phyloP scores from a whole-genome alignment of 2,888 invertebrate genomes.

The Drosophila dives region DNA sequence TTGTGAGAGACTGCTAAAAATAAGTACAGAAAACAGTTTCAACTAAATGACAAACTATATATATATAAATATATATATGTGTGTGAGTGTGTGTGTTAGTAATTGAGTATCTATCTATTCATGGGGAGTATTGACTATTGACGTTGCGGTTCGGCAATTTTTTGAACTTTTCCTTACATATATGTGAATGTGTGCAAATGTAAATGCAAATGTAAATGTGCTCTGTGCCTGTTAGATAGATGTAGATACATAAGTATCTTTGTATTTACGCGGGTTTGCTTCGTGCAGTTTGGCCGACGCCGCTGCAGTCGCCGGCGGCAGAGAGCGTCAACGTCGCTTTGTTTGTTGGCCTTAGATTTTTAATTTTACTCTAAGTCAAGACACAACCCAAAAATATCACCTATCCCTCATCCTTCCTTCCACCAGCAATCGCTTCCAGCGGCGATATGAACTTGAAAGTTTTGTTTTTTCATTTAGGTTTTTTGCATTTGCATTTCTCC shows the following conservation, averaged over 20 bases:
- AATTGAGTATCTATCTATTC: constrained; percentile 35
- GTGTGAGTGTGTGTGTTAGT: constrained; percentile 12
- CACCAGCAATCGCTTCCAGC: constrained; percentile 45
- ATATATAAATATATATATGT: constrained; percentile 1
- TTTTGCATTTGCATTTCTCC: constrained; percentile 32
- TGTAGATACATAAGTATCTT: constrained; percentile 2
- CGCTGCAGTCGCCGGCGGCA: constrained; percentile 34
- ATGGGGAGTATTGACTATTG: constrained; percentile 53
- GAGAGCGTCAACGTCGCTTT: constrained; percentile 23
- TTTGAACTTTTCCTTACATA: constrained; percentile 30
- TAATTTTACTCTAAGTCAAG: constrained; percentile 26
- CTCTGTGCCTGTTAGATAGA: constrained; percentile 18
- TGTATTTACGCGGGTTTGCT: constrained; percentile 27
- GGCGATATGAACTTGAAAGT: constrained; percentile 79
- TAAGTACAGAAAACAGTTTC: constrained; percentile 47
- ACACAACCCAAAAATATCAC: neutral
- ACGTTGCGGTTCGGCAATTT: constrained; percentile 63
- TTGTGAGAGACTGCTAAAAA: constrained; percentile 46
- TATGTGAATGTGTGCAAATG: constrained; percentile 8
- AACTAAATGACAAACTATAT: constrained; percentile 38
- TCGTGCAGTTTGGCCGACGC: constrained; percentile 36
- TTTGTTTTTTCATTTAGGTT: constrained; percentile 62
- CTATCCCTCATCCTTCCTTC: neutral
- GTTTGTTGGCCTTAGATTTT: constrained; percentile 54
- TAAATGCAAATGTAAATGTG: constrained; percentile 25